Conservation (phyloP, 2,797 vertebrate genomes). For the Columba guinea region DNA sequence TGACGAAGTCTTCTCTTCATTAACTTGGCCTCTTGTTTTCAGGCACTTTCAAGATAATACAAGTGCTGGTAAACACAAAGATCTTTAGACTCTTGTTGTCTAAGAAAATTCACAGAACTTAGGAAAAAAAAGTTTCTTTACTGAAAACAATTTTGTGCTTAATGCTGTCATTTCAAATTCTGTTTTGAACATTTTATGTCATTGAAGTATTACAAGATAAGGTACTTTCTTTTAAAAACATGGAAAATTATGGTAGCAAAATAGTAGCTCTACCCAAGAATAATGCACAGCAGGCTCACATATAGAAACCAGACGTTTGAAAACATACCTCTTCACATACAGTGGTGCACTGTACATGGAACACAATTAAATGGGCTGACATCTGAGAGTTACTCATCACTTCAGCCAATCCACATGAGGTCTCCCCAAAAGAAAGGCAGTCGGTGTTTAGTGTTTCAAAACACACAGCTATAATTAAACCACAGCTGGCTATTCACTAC, state of each 20-base stretch:
- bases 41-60: not conserved
- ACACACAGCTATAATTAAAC: not conserved
- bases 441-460: conserved; percentile 5
- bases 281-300: not conserved
- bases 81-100: not conserved
- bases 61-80: not conserved
- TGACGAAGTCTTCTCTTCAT: not conserved
- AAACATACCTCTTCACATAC: not conserved
- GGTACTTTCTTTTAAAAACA: conserved; percentile 2
- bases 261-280: not conserved
- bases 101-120: not conserved
- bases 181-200: not conserved
- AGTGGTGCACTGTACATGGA: not conserved
- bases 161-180: not conserved
- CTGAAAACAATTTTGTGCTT: conserved; percentile 19
- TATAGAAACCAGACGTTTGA: not conserved
- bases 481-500: not conserved
- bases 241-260: conserved; percentile 35
- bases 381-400: not conserved
- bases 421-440: conserved; percentile 19
- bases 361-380: not conserved
- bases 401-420: not conserved
- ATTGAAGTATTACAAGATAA: not conserved
- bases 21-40: not conserved
- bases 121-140: conserved; percentile 30